Conservation (phyloP, 2,113 vertebrate genomes). For the Crotalus horridus region DNA sequence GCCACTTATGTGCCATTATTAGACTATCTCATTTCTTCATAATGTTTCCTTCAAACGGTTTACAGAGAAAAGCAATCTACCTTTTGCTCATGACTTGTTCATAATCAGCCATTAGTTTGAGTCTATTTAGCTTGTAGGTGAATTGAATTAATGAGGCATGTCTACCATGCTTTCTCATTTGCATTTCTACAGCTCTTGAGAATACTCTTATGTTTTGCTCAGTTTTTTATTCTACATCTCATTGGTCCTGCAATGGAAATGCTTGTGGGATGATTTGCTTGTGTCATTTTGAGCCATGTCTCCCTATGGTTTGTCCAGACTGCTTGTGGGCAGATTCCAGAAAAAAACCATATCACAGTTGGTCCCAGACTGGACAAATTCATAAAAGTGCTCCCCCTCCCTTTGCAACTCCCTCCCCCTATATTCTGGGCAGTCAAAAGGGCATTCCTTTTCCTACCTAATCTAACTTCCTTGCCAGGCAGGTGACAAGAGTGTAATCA, state of each 20-base stretch:
- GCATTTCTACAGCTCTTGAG: background rate
- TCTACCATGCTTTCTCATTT: background rate
- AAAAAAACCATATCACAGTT: background rate
- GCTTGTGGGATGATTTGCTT: background rate
- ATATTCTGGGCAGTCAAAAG: background rate
- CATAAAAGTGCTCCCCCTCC: background rate
- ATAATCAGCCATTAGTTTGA: background rate
- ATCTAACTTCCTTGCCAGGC: background rate
- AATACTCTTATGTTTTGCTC: background rate
- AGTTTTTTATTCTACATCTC: background rate
- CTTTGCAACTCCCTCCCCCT: background rate
- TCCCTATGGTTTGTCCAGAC: background rate
- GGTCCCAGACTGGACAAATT: background rate
- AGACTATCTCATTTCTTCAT: background rate
- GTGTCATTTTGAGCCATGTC: background rate
- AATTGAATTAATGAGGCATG: background rate
- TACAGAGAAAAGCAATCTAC: background rate
- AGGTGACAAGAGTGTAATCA: background rate
- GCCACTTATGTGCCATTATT: background rate
- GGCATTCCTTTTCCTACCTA: background rate
- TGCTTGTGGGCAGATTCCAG: background rate
- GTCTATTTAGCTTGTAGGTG: background rate
- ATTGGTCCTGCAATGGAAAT: background rate
- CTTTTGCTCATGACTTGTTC: background rate
- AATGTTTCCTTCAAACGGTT: background rate